Conservation (phyloP, 2,888 invertebrate genomes). For the Heliconius charithonia region DNA sequence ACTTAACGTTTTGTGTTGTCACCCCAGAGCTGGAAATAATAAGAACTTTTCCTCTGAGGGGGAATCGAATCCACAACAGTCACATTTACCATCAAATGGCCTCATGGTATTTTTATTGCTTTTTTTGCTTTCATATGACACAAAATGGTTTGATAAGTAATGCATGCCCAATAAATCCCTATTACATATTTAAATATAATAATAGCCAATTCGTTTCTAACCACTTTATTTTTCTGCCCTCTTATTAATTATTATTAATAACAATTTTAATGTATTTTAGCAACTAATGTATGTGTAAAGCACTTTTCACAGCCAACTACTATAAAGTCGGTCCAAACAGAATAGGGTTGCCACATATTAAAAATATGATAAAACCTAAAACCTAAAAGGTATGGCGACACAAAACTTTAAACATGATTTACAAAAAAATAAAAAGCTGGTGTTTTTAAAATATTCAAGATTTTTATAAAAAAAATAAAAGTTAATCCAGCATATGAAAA, state of each 20-base stretch:
- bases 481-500: not conserved
- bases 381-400: slow-evolving; percentile 21
- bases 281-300: slow-evolving; percentile 38
- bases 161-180: slow-evolving; percentile 65
- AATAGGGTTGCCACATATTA: slow-evolving; percentile 23
- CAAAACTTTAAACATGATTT: slow-evolving; percentile 12
- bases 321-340: slow-evolving; percentile 20
- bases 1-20: not conserved
- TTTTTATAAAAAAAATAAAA: not conserved
- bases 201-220: slow-evolving; percentile 10
- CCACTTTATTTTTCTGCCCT: slow-evolving; percentile 23
- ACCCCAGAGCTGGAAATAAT: too few species aligned
- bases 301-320: slow-evolving; percentile 45
- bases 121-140: not conserved
- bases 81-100: too few species aligned
- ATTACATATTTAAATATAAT: slow-evolving; percentile 8
- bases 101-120: not conserved
- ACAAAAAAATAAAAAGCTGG: not conserved
- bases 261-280: slow-evolving; percentile 13
- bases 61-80: too few species aligned
- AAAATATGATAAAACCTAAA: slow-evolving; percentile 18
- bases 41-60: too few species aligned
- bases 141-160: slow-evolving; percentile 57
- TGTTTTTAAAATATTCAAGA: not conserved
- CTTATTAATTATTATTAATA: slow-evolving; percentile 8